Conservation (phyloP, 1,140 invertebrate genomes). For the Hyposmocoma kahamanoa region DNA sequence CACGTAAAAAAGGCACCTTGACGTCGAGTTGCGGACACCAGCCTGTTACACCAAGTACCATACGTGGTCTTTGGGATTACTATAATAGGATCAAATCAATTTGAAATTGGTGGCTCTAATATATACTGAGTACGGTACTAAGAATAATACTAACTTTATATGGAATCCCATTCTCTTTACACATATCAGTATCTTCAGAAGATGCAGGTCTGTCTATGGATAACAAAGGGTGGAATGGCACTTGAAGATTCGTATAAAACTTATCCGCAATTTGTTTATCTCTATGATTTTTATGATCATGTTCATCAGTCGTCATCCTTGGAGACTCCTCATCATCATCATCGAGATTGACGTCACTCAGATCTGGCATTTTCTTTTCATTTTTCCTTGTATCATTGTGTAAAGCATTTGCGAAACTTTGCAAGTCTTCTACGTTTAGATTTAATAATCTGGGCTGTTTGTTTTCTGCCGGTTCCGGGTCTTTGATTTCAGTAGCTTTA, state of each 20-base stretch:
- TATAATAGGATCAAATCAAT: too few relatives aligned
- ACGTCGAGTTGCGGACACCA: too few relatives aligned
- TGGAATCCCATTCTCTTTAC: constrained; percentile 50
- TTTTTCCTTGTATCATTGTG: constrained; percentile 49
- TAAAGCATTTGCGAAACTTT: constrained; percentile 56
- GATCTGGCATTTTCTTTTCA: constrained; percentile 36
- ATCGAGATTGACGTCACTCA: constrained; percentile 61
- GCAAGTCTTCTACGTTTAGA: constrained; percentile 55
- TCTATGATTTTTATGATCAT: constrained; percentile 28
- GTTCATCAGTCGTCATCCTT: constrained; percentile 20
- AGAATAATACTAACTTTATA: constrained; percentile 62
- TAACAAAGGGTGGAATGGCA: constrained; percentile 44
- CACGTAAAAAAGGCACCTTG: too few relatives aligned
- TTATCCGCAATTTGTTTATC: constrained; percentile 46
- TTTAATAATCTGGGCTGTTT: constrained; percentile 56
- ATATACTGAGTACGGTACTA: too few relatives aligned
- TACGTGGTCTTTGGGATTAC: too few relatives aligned
- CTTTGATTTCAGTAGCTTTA: constrained; percentile 21
- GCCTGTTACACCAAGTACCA: too few relatives aligned
- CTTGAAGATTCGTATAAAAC: constrained; percentile 57
- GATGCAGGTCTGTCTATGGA: constrained; percentile 31
- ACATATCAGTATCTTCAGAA: constrained; percentile 46
- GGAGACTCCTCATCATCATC: constrained; percentile 52
- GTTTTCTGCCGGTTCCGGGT: neutral
- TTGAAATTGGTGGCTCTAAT: too few relatives aligned